Evolutionary conservation across 2,888 invertebrate species (phyloP).

Genomic region (Acleris sparsana): DNA sequence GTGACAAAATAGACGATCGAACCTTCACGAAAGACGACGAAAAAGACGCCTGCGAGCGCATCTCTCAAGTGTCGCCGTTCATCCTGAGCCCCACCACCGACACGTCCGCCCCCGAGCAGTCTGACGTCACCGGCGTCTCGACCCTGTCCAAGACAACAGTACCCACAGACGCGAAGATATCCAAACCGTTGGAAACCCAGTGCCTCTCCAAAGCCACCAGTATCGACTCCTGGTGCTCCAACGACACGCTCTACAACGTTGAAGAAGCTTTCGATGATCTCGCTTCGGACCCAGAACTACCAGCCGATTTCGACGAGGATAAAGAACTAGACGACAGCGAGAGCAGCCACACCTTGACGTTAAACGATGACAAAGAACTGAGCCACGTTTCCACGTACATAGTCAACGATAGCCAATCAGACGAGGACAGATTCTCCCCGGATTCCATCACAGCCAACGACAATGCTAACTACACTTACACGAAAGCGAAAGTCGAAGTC

Average conservation of each 20-base stretch:
- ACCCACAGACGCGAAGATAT: slow-evolving; percentile 77
- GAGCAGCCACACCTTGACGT: slow-evolving; percentile 71
- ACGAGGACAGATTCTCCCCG: slow-evolving; percentile 70
- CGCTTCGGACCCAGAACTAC: slow-evolving; percentile 67
- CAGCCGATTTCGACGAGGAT: slow-evolving; percentile 52
- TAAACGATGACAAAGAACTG: slow-evolving; percentile 66
- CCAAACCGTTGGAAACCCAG: slow-evolving; percentile 74
- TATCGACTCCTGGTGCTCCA: slow-evolving; percentile 86
- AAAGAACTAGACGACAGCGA: slow-evolving; percentile 64
- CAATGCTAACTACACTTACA: slow-evolving; percentile 71
- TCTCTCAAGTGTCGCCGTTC: slow-evolving; percentile 76
- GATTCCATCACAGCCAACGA: slow-evolving; percentile 75
- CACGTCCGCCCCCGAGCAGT: slow-evolving; percentile 62
- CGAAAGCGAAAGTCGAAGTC: slow-evolving; percentile 66
- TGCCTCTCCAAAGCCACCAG: slow-evolving; percentile 82
- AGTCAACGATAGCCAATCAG: slow-evolving; percentile 71
- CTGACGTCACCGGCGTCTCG: slow-evolving; percentile 71
- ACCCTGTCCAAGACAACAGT: slow-evolving; percentile 77
- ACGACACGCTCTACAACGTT: slow-evolving; percentile 85
- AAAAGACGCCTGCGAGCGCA: slow-evolving; percentile 64
- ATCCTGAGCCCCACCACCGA: slow-evolving; percentile 74
- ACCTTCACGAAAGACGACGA: slow-evolving; percentile 68
- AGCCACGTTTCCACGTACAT: slow-evolving; percentile 75
- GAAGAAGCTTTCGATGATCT: slow-evolving; percentile 83
- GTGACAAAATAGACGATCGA: slow-evolving; percentile 61